Percentiles rank a stretch among this genome's conserved stretches.
Conservation (phyloP, 2,888 invertebrate genomes). For the Leptinotarsa haldemani region DNA sequence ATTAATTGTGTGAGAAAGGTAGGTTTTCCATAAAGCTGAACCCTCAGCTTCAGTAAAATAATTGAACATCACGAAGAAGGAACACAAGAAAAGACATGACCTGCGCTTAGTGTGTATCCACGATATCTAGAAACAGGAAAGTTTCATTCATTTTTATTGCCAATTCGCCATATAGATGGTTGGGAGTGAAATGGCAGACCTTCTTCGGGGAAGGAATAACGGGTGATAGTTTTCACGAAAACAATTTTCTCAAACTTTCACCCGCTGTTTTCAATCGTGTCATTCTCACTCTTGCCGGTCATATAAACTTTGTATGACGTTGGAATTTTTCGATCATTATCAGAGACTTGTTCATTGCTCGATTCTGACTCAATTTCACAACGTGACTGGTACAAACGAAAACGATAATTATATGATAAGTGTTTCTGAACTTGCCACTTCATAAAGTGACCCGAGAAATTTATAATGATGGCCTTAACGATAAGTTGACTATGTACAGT, state of each 20-base stretch:
- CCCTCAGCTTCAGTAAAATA: no score
- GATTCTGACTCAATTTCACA: neutral
- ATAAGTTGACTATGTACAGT: no score
- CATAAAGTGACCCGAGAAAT: no score
- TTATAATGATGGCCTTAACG: no score
- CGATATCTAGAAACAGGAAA: slow-evolving; percentile 12
- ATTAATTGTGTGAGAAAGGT: no score
- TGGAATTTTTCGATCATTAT: slow-evolving; percentile 12
- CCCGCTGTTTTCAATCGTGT: slow-evolving; percentile 4
- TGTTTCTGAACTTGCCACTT: no score
- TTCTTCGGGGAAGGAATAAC: slow-evolving; percentile 16
- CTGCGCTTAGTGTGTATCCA: neutral
- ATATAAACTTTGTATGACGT: slow-evolving; percentile 3
- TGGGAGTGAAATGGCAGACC: slow-evolving; percentile 20
- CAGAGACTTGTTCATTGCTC: slow-evolving; percentile 1
- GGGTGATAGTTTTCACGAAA: slow-evolving; percentile 20
- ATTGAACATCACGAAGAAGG: neutral
- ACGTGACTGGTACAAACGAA: neutral
- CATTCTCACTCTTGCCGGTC: slow-evolving; percentile 10
- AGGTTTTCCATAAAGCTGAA: no score
- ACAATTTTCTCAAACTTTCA: slow-evolving; percentile 20
- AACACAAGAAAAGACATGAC: neutral
- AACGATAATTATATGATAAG: no score
- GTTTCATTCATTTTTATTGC: slow-evolving; percentile 21
- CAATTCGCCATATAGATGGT: slow-evolving; percentile 15